A percentile compares a stretch with the other conserved stretches of the same genome.
These are phyloP conservation scores for Antedon mediterranea DNA, from an alignment of 53 echinoderm and acorn worm species.

Conservation along the genomic window DNA sequence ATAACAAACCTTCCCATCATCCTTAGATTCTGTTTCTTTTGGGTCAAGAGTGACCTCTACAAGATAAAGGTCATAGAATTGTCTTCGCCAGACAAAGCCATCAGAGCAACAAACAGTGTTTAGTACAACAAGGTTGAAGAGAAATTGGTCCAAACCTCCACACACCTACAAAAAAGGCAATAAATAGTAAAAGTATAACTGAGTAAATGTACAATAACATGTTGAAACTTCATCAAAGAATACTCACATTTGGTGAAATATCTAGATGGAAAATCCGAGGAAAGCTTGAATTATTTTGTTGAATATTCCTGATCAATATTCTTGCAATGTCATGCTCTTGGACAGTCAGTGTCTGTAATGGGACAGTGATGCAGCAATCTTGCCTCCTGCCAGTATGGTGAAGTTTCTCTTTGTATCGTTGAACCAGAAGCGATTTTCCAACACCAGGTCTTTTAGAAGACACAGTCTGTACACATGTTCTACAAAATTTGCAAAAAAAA, in stretches of 20 bases:
- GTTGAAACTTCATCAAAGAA: too few relatives aligned
- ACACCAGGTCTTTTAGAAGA: conserved; percentile 11
- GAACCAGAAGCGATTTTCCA: conserved; percentile 11
- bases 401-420: conserved; percentile 2
- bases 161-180: conserved; percentile 1
- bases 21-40: too few relatives aligned
- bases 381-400: neutral
- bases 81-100: conserved; percentile 11
- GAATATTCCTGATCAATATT: neutral
- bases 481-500: neutral
- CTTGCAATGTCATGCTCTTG: neutral
- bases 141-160: conserved; percentile 7
- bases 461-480: neutral
- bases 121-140: conserved; percentile 19
- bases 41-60: conserved; percentile 6
- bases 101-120: neutral
- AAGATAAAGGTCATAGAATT: conserved; percentile 9
- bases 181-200: too few relatives aligned
- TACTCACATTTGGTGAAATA: conserved; percentile 12
- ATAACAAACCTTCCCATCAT: too few relatives aligned
- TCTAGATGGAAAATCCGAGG: conserved; percentile 17
- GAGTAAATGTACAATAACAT: too few relatives aligned
- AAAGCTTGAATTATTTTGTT: neutral
- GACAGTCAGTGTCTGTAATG: conserved; percentile 8
- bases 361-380: conserved; percentile 10